A percentile compares a stretch with the other conserved stretches of the same genome.
Evolutionary conservation across 1,140 invertebrate species (phyloP).

Genomic region (Brachystomella parvula): DNA sequence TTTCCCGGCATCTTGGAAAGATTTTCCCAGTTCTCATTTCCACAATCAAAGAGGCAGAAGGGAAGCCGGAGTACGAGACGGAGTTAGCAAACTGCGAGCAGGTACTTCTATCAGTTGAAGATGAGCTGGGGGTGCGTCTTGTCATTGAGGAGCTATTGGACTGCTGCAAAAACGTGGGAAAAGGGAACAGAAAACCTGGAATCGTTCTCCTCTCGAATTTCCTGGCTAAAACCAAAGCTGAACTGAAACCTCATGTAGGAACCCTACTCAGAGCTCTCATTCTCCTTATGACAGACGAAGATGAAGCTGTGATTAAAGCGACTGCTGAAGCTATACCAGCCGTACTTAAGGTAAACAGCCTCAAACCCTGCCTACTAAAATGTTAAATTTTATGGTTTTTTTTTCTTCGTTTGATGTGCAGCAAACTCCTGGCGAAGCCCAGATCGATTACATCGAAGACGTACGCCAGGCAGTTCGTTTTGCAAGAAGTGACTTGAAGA

Average conservation of each 20-base stretch:
- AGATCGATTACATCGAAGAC: constrained; percentile 74
- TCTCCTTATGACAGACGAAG: constrained; percentile 69
- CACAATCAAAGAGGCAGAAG: constrained; percentile 61
- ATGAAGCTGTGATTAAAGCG: constrained; percentile 71
- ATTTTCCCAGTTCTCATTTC: constrained; percentile 83
- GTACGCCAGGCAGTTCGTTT: constrained; percentile 83
- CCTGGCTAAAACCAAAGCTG: constrained; percentile 76
- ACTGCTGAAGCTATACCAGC: constrained; percentile 84
- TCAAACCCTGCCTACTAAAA: not conserved
- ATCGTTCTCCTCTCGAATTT: constrained; percentile 80
- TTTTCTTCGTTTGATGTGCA: constrained; percentile 40
- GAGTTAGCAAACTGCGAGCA: constrained; percentile 58
- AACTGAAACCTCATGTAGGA: constrained; percentile 76
- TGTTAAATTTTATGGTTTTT: not conserved
- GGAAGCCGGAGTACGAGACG: constrained; percentile 53
- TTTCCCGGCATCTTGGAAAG: constrained; percentile 83
- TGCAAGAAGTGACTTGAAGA: constrained; percentile 77
- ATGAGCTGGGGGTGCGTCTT: constrained; percentile 75
- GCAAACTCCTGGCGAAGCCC: constrained; percentile 69
- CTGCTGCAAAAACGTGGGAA: constrained; percentile 57
- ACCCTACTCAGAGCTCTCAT: constrained; percentile 81
- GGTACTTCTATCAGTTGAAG: constrained; percentile 80
- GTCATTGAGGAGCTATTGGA: constrained; percentile 87
- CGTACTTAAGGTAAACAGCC: constrained; percentile 62
- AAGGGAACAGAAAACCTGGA: constrained; percentile 60